Evolutionary conservation across 2,888 invertebrate genomes (phyloP), one percentile per base, ranked within the genome.

Genomic region (Sesamia inferens): DNA sequence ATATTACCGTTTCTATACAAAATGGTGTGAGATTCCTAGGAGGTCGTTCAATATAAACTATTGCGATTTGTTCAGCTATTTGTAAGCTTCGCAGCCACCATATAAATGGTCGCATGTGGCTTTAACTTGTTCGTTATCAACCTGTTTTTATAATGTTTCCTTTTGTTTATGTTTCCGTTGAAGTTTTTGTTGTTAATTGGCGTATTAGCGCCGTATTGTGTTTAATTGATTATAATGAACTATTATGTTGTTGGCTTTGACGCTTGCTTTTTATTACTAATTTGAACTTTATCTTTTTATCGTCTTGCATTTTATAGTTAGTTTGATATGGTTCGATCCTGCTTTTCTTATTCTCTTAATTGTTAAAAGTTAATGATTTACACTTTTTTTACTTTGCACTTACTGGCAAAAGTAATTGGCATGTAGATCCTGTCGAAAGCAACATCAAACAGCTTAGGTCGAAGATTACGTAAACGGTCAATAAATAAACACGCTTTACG

Each of bases 1-100:
- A 91, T 92, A 91, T 91, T 90, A 90, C 90, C 91, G 90, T 92
- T 91, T 88, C 88, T 83, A 81, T 85, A 93, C 92, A 92, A 92
- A 92, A 90, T 91, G 91, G 90, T 90, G 91, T 89, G 89, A 85
- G 88, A 91, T 87, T 82, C 86, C 84, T 72, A 68, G 70, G 74
- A 74, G 77, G 73, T 74, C 84, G 76, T 85, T 84, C 79, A 87
- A 87, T 85, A 86, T 85, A 83, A 86, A 84, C 85, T 84, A 87
- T 86, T 69, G 76, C 85, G 85, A 85, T 86, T 87, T 87, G 86
- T 85, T 71, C 82, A 82, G 82, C 89, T 85, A 92, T 92, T 92
- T 92, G 92, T 92, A 86, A 82, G 84, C 82, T 74, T 71, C 72
- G 79, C 85, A 78, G 76, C 67, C 74, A 61, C 82, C 74, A 71